Evolutionary conservation across 2,113 vertebrate species (phyloP), one percentile per base, ranked within the genome.

Genomic region (Uria lomvia): DNA sequence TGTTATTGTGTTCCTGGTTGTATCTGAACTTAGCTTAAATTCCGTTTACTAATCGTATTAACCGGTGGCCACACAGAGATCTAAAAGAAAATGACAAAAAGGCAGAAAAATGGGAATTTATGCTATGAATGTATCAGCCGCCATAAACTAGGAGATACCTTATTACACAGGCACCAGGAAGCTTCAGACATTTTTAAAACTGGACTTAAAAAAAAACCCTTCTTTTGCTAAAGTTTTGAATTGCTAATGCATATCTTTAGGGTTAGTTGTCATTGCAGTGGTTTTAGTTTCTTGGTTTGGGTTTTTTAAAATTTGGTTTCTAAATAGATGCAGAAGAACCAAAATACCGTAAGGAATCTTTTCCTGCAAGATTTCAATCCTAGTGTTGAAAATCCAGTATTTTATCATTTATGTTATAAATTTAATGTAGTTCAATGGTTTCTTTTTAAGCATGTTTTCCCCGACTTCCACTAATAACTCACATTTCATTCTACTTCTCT

Each of bases 151-250:
- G 58, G 49, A 76, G 15, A n/a, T 27, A 32, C 12, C 20, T 32
- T 20, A 38, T 24, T 58, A 8, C 9, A 47, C 8, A 71, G 77
- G 27, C 29, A 45, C 20, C 1, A 10, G 52, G 30, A 87, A 81
- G 6, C 12, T 71, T 87, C 56, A 66, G 29, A 7, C 8, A 26
- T 45, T 76, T 85, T 83, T 34, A 83, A 82, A 76, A 38, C 12
- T 49, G 6, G 12, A 67, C 21, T 60, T 77, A 0, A 49, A 85
- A 82, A 50, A 27, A 52, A 15, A 0, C 1, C 2, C 2, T 18
- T 34, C 0, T 45, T 26, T 47, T 80, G 5, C 8, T 62, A 17
- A 40, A 55, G 8, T 75, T 79, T 74, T 85, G 6, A 50, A 38
- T 49, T 52, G 11, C 21, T 58, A 56, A 52, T 67, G 4, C 18